Conservation (phyloP, 2,113 vertebrate species). For the Manacus vitellinus region DNA sequence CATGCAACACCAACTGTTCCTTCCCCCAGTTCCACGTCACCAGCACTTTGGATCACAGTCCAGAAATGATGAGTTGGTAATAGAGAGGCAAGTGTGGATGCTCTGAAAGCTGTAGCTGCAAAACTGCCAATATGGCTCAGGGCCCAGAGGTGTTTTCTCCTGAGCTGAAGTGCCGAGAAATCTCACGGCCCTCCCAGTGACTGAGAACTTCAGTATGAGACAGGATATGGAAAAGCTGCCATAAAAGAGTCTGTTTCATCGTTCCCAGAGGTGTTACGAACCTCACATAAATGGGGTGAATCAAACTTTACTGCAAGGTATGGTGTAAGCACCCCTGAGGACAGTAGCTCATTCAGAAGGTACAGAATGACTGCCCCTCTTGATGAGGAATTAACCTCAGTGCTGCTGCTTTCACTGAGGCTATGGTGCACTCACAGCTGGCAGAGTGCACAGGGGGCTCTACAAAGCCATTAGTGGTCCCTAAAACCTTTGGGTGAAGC, state of each 20-base stretch:
- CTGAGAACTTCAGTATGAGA: background rate
- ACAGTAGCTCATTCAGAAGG: background rate
- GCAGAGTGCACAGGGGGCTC: background rate
- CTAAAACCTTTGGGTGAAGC: background rate
- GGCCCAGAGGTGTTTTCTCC: constrained; percentile 10
- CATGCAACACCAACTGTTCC: accelerated
- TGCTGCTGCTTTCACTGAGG: background rate
- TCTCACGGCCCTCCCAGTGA: background rate
- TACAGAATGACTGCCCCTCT: background rate
- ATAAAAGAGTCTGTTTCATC: background rate
- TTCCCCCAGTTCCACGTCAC: accelerated
- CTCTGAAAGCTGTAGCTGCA: background rate
- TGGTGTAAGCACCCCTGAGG: accelerated
- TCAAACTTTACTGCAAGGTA: background rate
- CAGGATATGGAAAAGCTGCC: background rate
- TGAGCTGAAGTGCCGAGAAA: background rate
- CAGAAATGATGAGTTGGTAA: background rate
- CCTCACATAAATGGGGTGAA: background rate
- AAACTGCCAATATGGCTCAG: background rate
- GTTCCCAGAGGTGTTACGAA: background rate
- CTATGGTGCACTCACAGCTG: background rate
- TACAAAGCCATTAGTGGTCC: background rate
- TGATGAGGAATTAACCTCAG: accelerated
- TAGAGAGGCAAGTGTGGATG: background rate
- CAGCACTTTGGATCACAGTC: background rate